phyloP scores from a whole-genome alignment of 2,113 vertebrate genomes.

The Osmerus mordax region DNA sequence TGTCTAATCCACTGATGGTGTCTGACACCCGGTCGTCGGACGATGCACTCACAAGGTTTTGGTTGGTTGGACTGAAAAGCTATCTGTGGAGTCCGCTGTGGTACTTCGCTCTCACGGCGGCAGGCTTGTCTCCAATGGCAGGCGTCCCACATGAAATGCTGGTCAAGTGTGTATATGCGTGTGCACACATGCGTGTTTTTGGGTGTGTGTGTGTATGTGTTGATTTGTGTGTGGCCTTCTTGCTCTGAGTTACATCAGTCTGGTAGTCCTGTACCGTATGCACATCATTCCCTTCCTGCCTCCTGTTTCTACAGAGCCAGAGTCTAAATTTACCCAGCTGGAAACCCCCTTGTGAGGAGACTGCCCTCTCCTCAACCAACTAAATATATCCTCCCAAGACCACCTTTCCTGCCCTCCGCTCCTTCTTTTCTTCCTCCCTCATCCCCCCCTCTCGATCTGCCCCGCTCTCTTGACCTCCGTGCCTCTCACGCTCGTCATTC shows the following conservation, averaged over 20 bases:
- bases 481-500: neutral
- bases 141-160: neutral
- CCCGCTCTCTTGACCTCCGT: neutral
- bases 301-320: constrained; percentile 59
- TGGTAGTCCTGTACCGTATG: constrained; percentile 59
- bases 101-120: constrained; percentile 23
- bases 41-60: constrained; percentile 34
- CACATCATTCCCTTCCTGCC: constrained; percentile 64
- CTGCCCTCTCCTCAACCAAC: constrained; percentile 59
- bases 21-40: constrained; percentile 55
- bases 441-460: neutral
- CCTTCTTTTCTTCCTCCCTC: constrained; percentile 18
- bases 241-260: constrained; percentile 76
- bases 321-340: constrained; percentile 74
- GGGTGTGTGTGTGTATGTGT: constrained; percentile 5
- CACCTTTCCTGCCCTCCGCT: constrained; percentile 43
- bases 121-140: neutral
- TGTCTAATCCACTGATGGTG: constrained; percentile 57
- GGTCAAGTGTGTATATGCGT: constrained; percentile 21
- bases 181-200: constrained; percentile 18
- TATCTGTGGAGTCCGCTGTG: neutral
- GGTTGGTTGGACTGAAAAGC: neutral
- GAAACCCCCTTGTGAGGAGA: constrained; percentile 72
- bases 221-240: constrained; percentile 38
- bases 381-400: constrained; percentile 70